Percentiles rank a stretch among this genome's conserved stretches.
Evolutionary conservation across 2,113 vertebrate genomes (phyloP).

Genomic region (Jaculus jaculus): DNA sequence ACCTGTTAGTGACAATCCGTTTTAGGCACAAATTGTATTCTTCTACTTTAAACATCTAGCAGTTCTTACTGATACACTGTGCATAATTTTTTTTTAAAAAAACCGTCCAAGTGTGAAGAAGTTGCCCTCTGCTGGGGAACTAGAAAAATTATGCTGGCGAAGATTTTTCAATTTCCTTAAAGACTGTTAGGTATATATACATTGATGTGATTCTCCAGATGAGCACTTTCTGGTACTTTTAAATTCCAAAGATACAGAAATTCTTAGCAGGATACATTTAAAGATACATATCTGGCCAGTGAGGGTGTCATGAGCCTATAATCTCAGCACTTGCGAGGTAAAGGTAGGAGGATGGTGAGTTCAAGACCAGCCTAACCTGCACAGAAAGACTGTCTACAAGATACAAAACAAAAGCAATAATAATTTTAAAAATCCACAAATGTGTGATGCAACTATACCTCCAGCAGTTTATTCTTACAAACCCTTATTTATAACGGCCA

Average conservation of each 20-base stretch:
- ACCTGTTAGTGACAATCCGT: conserved; percentile 52
- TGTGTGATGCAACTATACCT: not conserved
- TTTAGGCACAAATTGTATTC: not conserved
- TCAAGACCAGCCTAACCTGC: not conserved
- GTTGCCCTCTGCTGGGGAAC: conserved; percentile 88
- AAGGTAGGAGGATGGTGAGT: not conserved
- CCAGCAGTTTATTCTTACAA: not conserved
- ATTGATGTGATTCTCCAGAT: conserved; percentile 11
- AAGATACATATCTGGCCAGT: conserved; percentile 10
- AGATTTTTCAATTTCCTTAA: conserved; percentile 60
- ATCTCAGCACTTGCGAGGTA: not conserved
- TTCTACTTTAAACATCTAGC: conserved; percentile 50
- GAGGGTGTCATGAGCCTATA: not conserved
- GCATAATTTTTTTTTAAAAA: not conserved
- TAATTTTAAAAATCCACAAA: not conserved
- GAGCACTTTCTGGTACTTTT: not conserved
- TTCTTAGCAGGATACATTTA: not conserved
- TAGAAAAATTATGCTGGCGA: conserved; percentile 63
- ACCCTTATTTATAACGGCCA: not conserved
- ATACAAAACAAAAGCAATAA: not conserved
- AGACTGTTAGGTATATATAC: conserved; percentile 28
- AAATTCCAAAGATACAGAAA: conserved; percentile 36
- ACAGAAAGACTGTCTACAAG: not conserved
- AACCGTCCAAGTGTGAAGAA: conserved; percentile 72
- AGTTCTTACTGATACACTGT: conserved; percentile 13